phyloP scores from a whole-genome alignment of 2,113 vertebrate species.

The Stigmatopora argus region DNA sequence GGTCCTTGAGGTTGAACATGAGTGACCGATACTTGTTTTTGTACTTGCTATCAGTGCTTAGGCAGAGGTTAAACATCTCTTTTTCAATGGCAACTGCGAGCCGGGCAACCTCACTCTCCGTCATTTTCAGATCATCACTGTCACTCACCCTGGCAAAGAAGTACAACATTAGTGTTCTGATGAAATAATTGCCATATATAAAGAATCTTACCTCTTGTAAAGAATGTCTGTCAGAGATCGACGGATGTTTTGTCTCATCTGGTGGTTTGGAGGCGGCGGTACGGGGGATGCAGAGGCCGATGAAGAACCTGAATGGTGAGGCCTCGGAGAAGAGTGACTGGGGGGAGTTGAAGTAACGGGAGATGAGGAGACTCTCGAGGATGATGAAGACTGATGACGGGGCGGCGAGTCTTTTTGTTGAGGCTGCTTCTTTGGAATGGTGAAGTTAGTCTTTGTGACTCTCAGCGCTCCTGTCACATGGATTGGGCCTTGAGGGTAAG shows the following conservation, averaged over 20 bases:
- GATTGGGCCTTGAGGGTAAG: slow-evolving; percentile 60
- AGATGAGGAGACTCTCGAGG: slow-evolving; percentile 57
- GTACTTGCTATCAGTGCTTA: slow-evolving; percentile 91
- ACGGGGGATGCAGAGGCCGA: slow-evolving; percentile 40
- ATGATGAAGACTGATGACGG: slow-evolving; percentile 31
- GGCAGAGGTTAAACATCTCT: slow-evolving; percentile 92
- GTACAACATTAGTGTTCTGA: not conserved
- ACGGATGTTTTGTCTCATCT: slow-evolving; percentile 95
- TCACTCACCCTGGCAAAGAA: slow-evolving; percentile 79
- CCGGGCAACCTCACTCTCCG: slow-evolving; percentile 83
- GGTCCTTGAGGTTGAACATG: slow-evolving; percentile 98
- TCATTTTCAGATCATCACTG: slow-evolving; percentile 91
- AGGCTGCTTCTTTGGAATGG: slow-evolving; percentile 74
- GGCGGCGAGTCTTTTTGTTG: slow-evolving; percentile 54
- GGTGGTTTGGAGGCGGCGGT: slow-evolving; percentile 84
- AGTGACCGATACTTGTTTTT: slow-evolving; percentile 97
- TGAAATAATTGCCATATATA: not conserved
- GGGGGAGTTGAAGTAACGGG: slow-evolving; percentile 39
- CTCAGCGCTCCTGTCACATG: slow-evolving; percentile 70
- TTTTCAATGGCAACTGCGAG: slow-evolving; percentile 88
- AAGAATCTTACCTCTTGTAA: slow-evolving; percentile 84
- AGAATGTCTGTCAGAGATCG: slow-evolving; percentile 94
- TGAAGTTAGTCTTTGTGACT: slow-evolving; percentile 70
- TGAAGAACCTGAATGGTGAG: slow-evolving; percentile 34
- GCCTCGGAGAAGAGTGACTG: slow-evolving; percentile 50